Percentiles rank a stretch among this genome's conserved stretches.
Conservation (phyloP, 2,113 vertebrate genomes). For the Tachycineta bicolor region DNA sequence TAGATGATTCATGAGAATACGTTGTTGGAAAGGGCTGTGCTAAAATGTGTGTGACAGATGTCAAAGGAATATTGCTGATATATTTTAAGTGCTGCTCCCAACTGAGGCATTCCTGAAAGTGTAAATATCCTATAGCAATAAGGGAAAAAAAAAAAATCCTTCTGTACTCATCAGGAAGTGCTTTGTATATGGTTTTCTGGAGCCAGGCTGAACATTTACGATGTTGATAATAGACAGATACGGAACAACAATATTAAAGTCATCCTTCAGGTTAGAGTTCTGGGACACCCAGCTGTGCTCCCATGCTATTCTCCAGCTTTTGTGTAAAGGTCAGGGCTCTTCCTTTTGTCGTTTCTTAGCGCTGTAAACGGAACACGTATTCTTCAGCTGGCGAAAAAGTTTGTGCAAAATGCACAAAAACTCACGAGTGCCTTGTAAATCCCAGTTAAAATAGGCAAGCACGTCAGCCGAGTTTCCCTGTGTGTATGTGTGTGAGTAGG, state of each 20-base stretch:
- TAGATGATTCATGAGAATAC: constrained; percentile 37
- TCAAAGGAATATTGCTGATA: constrained; percentile 44
- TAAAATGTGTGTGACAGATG: constrained; percentile 58
- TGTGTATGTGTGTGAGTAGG: background rate
- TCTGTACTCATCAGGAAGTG: background rate
- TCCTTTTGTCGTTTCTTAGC: background rate
- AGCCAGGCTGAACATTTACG: background rate
- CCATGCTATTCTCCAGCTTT: background rate
- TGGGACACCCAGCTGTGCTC: background rate
- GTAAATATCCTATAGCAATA: constrained; percentile 30
- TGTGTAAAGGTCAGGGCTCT: background rate
- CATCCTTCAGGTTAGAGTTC: background rate
- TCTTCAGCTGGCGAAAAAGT: background rate
- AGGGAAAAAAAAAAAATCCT: background rate
- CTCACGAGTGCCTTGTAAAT: background rate
- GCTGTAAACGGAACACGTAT: background rate
- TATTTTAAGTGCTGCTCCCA: constrained; percentile 44
- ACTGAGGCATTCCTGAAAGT: background rate
- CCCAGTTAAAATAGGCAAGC: background rate
- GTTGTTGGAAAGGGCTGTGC: constrained; percentile 13
- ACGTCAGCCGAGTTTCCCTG: background rate
- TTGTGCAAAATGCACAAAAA: background rate
- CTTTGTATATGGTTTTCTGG: background rate
- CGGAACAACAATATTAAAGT: background rate
- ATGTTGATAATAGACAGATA: background rate